Evolutionary conservation across 1,140 invertebrate species (phyloP).

Genomic region (Nasonia longicornis): DNA sequence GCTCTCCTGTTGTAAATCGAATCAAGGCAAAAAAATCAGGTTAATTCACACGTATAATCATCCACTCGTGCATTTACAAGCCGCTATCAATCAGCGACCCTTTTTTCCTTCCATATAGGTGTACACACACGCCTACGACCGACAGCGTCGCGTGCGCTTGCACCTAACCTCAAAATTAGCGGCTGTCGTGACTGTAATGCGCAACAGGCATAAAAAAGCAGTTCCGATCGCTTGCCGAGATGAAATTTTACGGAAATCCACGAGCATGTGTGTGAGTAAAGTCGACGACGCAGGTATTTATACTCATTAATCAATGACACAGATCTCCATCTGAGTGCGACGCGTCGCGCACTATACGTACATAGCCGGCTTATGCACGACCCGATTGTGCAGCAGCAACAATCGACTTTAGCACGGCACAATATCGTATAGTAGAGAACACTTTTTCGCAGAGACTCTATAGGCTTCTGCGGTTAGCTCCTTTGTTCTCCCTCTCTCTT

Average conservation of each 20-base stretch:
- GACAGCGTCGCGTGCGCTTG: neutral
- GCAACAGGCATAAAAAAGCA: neutral
- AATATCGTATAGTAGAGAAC: neutral
- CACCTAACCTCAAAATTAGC: conserved; percentile 29
- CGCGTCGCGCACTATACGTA: conserved; percentile 16
- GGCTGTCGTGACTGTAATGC: neutral
- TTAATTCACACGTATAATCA: conserved; percentile 1
- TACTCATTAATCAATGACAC: conserved; percentile 48
- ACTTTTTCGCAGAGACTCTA: neutral
- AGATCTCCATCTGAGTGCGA: conserved; percentile 45
- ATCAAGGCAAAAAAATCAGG: neutral
- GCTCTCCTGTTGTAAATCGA: too few relatives aligned
- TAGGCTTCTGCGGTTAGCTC: neutral
- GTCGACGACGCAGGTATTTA: conserved; percentile 32
- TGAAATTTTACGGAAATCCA: conserved; percentile 34
- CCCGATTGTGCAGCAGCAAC: conserved; percentile 32
- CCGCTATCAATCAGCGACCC: conserved; percentile 26
- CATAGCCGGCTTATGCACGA: neutral
- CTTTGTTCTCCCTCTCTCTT: neutral
- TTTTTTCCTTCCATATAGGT: neutral
- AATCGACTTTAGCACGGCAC: conserved; percentile 15
- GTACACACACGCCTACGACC: too few relatives aligned
- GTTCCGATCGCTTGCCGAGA: neutral
- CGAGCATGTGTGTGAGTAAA: neutral
- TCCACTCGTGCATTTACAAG: neutral